Percentiles rank a stretch among this genome's conserved stretches.
phyloP scores from a whole-genome alignment of 2,797 vertebrate genomes.

The Luscinia megarhynchos region DNA sequence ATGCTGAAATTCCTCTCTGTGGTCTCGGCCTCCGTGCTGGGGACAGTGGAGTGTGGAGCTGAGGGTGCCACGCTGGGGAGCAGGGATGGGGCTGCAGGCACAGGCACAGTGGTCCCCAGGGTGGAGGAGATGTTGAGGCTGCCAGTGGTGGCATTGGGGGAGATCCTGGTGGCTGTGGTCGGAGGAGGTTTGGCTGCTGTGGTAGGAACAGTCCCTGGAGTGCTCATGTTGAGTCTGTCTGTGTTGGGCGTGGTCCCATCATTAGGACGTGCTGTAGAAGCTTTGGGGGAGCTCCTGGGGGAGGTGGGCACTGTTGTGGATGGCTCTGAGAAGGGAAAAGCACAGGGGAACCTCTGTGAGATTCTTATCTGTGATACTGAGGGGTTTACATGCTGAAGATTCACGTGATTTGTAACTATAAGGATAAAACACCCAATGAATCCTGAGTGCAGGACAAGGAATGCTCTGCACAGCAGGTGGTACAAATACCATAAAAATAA shows the following conservation, averaged over 20 bases:
- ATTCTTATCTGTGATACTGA: background rate
- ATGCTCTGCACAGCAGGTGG: background rate
- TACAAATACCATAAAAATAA: background rate
- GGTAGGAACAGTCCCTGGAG: slow-evolving; percentile 57
- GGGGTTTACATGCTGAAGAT: background rate
- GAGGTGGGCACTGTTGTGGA: slow-evolving; percentile 35
- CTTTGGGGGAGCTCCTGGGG: slow-evolving; percentile 52
- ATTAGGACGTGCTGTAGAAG: slow-evolving; percentile 17
- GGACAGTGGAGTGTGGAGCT: background rate
- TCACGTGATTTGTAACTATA: accelerated
- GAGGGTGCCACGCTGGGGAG: slow-evolving; percentile 2
- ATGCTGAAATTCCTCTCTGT: slow-evolving; percentile 40
- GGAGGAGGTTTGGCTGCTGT: slow-evolving; percentile 18
- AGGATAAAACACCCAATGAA: background rate
- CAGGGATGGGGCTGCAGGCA: slow-evolving; percentile 42
- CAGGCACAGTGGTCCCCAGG: background rate
- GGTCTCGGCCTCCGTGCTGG: background rate
- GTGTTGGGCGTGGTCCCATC: slow-evolving; percentile 24
- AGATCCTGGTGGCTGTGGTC: slow-evolving; percentile 12
- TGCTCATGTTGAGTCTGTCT: slow-evolving; percentile 39
- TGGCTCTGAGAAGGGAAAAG: slow-evolving; percentile 58
- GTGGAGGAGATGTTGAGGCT: slow-evolving; percentile 60
- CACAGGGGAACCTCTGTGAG: background rate
- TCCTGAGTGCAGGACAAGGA: accelerated
- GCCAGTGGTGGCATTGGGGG: slow-evolving; percentile 45